Conservation (phyloP, 2,113 vertebrate species). For the Ptyas mucosa region DNA sequence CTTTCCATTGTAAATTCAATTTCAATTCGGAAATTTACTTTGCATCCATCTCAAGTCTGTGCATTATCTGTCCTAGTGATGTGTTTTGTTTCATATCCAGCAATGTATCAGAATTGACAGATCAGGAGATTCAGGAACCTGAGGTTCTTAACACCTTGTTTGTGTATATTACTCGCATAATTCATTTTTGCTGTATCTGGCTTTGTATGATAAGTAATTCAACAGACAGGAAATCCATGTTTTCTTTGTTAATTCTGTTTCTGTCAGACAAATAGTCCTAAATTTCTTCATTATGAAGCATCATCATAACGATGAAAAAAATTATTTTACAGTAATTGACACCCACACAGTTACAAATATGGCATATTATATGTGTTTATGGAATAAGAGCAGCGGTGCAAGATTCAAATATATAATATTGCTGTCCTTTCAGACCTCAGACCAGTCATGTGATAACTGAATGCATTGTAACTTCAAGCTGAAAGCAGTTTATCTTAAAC, state of each 20-base stretch:
- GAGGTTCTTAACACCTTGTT: not conserved
- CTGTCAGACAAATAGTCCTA: not conserved
- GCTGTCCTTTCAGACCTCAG: not conserved
- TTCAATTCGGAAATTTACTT: not conserved
- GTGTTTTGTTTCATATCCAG: not conserved
- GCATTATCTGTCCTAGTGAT: no score
- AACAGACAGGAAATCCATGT: not conserved
- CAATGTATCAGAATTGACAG: not conserved
- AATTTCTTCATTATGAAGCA: not conserved
- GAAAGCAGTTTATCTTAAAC: not conserved
- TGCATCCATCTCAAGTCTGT: not conserved
- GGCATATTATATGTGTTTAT: not conserved
- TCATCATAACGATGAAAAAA: not conserved
- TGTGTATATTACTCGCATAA: not conserved
- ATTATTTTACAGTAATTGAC: not conserved
- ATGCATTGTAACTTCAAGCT: not conserved
- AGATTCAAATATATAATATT: not conserved
- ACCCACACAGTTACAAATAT: not conserved
- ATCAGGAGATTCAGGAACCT: not conserved
- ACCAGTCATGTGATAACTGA: not conserved
- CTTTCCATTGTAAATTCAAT: slow-evolving; percentile 18
- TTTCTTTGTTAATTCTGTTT: not conserved
- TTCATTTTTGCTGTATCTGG: slow-evolving; percentile 1
- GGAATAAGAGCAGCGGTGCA: not conserved
- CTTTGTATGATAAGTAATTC: not conserved